Evolutionary conservation across 1,140 invertebrate species (phyloP).

Genomic region (Calephelis nemesis): DNA sequence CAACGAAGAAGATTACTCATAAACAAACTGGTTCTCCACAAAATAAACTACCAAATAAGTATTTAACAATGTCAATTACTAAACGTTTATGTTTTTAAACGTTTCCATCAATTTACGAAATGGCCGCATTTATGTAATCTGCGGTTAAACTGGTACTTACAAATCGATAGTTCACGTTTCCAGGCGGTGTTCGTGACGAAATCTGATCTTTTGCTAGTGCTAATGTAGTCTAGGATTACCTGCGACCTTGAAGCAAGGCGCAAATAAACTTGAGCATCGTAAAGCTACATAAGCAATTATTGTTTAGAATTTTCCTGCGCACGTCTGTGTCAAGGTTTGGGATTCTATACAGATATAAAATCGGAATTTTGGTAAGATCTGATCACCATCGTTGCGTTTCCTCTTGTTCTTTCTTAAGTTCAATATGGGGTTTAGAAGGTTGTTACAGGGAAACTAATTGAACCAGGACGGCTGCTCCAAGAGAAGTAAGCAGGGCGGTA

Average conservation of each 20-base stretch:
- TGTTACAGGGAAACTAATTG: no score
- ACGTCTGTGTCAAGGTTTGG: slow-evolving; percentile 7
- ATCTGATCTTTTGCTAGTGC: slow-evolving; percentile 9
- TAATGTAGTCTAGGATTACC: slow-evolving; percentile 14
- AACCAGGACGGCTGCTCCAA: no score
- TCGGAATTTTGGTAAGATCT: no score
- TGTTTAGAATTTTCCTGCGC: not conserved
- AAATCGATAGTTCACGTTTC: slow-evolving; percentile 21
- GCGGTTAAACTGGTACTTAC: slow-evolving; percentile 12
- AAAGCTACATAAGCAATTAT: not conserved
- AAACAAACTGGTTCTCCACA: not conserved
- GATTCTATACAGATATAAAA: slow-evolving; percentile 5
- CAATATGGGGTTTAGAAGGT: no score
- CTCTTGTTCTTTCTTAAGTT: no score
- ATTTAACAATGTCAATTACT: slow-evolving; percentile 5
- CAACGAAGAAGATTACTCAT: no score
- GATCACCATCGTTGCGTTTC: no score
- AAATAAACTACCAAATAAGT: not conserved
- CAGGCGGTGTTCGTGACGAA: slow-evolving; percentile 9
- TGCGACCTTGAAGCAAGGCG: slow-evolving; percentile 9
- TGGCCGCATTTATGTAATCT: slow-evolving; percentile 13
- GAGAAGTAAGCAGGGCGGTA: no score
- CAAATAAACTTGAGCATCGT: slow-evolving; percentile 5
- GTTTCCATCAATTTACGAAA: not conserved
- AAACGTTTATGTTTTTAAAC: slow-evolving; percentile 3